Base-by-base conservation (phyloP, 2,113 vertebrate species). In the Rhadina sibilatrix region DNA sequence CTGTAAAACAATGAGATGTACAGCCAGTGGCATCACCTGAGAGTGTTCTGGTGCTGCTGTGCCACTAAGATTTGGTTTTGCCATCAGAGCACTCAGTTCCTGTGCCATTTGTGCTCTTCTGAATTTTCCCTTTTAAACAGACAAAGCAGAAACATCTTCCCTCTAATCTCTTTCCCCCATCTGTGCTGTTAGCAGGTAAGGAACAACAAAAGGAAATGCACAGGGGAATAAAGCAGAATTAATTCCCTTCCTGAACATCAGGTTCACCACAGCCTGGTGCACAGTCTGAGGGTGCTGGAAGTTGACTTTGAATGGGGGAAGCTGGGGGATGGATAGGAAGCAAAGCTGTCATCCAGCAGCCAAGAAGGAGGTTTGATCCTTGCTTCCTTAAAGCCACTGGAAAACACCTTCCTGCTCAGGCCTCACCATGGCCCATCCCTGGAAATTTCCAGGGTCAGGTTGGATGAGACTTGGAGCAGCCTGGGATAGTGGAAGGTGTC, bases 381-480 rank as follows among this genome's bases (percentile, higher is more conserved):
- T 28, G 2, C 17, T 57, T 79, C n/a, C 20, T 75, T 64, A 64
- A 63, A 75, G 9, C 27, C 16, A 0, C 4, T 49, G 38, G 15
- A 65, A 53, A 80, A n/a, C 63, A 12, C 17, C 46, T 72, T 31
- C 33, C 52, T 91, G 81, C 11, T n/a, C 54, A 53, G 46, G 16
- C 9, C 20, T 81, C 2, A 0, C 7, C 16, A 3, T 28, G 9
- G 5, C 4, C n/a, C n/a, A n/a, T 47, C n/a, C 38, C 20, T 68
- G 38, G 40, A 30, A 60, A 6, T 31, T 9, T 19, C 18, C 70
- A 54, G 7, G 24, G 21, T 5, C n/a, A 23, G 70, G 10, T 0
- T 75, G 70, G 61, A 30, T 10, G 8, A 8, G 17, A 2, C 12
- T 27, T 69, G 38, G 54, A 47, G 54, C 47, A 53, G 0, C 17